Conservation (phyloP, 2,797 vertebrate genomes). For the Cynopterus sphinx region DNA sequence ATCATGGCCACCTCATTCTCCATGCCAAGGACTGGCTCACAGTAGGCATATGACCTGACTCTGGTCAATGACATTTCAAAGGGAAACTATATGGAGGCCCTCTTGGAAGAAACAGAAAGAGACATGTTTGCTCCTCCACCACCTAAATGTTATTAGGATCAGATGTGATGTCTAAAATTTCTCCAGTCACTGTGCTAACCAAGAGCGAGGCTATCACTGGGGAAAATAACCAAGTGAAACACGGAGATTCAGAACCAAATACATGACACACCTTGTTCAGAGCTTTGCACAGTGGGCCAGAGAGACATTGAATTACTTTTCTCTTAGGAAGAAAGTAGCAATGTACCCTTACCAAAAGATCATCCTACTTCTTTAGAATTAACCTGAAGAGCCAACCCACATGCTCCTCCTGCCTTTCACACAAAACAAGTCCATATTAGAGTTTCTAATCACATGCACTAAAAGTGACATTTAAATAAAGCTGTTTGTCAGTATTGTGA, state of each 20-base stretch:
- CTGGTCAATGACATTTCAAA: background rate
- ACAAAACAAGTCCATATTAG: background rate
- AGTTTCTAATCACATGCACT: background rate
- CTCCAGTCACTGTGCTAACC: background rate
- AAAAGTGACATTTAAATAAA: background rate
- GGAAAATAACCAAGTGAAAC: background rate
- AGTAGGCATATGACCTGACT: background rate
- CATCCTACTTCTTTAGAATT: background rate
- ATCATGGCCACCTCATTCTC: rapidly evolving
- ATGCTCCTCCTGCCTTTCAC: background rate
- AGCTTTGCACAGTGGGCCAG: background rate
- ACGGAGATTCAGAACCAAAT: background rate
- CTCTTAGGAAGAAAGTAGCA: background rate
- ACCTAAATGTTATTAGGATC: background rate
- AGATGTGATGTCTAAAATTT: background rate
- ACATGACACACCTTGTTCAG: background rate
- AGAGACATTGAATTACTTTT: background rate
- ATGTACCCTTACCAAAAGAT: background rate
- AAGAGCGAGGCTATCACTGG: background rate
- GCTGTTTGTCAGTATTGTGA: background rate
- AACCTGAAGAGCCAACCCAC: background rate
- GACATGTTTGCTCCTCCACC: background rate
- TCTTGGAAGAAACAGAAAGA: background rate
- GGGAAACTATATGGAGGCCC: rapidly evolving
- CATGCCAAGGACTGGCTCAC: background rate